These are phyloP conservation scores for Parasteatoda lunata DNA, from an alignment of 2,888 invertebrate species.

Conservation along the genomic window DNA sequence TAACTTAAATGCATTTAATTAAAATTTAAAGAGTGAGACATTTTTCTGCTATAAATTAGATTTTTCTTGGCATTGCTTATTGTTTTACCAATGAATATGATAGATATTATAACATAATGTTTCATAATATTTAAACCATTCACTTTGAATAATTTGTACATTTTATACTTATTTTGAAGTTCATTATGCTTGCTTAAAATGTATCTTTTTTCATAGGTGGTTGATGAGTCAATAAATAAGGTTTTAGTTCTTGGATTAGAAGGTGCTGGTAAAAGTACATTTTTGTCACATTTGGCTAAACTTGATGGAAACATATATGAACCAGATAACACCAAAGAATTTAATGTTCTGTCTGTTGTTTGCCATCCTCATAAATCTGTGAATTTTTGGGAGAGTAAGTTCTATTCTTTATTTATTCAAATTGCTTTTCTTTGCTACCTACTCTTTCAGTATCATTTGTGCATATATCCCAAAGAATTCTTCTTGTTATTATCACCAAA, in stretches of 20 bases:
- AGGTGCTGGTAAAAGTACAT: constrained; percentile 71
- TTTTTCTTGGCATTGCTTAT: not conserved
- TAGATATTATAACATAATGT: too few relatives aligned
- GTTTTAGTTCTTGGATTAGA: constrained; percentile 71
- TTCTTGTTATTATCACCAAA: too few relatives aligned
- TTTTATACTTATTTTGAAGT: not conserved
- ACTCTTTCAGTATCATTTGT: too few relatives aligned
- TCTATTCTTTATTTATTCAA: constrained; percentile 13
- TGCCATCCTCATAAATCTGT: constrained; percentile 64
- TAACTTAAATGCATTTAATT: too few relatives aligned
- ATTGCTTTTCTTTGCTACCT: not conserved
- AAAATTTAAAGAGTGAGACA: not conserved
- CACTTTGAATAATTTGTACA: not conserved
- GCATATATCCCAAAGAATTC: too few relatives aligned
- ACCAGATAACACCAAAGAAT: constrained; percentile 70
- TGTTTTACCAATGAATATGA: not conserved
- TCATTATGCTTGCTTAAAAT: not conserved
- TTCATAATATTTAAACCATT: not conserved
- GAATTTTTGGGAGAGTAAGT: constrained; percentile 72
- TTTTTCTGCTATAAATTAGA: not conserved
- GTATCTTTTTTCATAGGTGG: not conserved
- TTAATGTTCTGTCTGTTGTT: constrained; percentile 70
- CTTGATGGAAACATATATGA: constrained; percentile 41
- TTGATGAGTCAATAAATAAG: constrained; percentile 60
- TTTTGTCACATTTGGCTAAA: constrained; percentile 69